These are phyloP conservation scores for Brachylomia viminalis DNA, from an alignment of 2,888 invertebrate species.

Conservation along the genomic window DNA sequence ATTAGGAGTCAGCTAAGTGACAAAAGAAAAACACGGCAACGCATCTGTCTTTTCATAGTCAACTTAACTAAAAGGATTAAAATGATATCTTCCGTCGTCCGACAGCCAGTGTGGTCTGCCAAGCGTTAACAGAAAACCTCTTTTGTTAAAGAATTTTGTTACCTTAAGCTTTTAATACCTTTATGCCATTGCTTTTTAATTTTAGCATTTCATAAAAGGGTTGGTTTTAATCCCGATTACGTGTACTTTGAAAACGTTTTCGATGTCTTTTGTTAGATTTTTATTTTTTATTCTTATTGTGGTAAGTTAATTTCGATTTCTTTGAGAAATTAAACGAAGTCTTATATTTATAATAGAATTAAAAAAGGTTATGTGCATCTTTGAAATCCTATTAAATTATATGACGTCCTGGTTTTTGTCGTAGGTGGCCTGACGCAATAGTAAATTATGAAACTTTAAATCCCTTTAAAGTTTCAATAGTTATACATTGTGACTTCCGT, in stretches of 20 bases:
- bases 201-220: slow-evolving; percentile 87
- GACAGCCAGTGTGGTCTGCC: slow-evolving; percentile 89
- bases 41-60: slow-evolving; percentile 90
- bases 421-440: not conserved
- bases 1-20: slow-evolving; percentile 78
- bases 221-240: slow-evolving; percentile 87
- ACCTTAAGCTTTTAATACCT: slow-evolving; percentile 90
- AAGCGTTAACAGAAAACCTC: slow-evolving; percentile 87
- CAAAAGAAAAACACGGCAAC: slow-evolving; percentile 86
- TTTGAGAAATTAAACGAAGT: slow-evolving; percentile 60
- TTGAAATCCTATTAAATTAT: slow-evolving; percentile 68
- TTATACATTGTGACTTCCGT: not conserved
- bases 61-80: slow-evolving; percentile 91
- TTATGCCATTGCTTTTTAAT: slow-evolving; percentile 89
- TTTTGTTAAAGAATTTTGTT: slow-evolving; percentile 87
- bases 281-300: slow-evolving; percentile 79
- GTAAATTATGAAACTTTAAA: not conserved
- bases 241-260: slow-evolving; percentile 80
- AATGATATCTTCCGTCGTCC: slow-evolving; percentile 90
- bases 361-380: slow-evolving; percentile 67
- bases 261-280: slow-evolving; percentile 78
- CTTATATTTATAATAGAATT: slow-evolving; percentile 70
- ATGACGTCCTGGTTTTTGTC: slow-evolving; percentile 3
- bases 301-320: slow-evolving; percentile 76
- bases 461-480: too few species aligned